Evolutionary conservation across 2,113 vertebrate species (phyloP).

Genomic region (Colius striatus): DNA sequence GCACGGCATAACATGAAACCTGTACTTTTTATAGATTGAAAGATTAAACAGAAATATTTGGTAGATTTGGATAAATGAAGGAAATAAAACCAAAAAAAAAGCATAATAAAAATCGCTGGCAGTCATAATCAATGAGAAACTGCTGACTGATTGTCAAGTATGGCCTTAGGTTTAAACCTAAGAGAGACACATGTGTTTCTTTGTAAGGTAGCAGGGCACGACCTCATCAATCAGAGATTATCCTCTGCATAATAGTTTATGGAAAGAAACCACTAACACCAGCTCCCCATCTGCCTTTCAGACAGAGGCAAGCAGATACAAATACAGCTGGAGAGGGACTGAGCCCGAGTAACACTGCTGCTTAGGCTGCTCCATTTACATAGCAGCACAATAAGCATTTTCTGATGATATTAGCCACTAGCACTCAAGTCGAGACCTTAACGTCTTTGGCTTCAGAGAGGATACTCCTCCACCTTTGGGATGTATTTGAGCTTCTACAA

Average conservation of each 20-base stretch:
- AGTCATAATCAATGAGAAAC: slow-evolving; percentile 60
- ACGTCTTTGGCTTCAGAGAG: not conserved
- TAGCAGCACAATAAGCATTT: not conserved
- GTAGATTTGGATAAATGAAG: slow-evolving; percentile 23
- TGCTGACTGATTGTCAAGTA: slow-evolving; percentile 47
- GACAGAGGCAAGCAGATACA: slow-evolving; percentile 14
- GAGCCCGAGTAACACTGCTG: not conserved
- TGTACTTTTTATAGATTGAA: slow-evolving; percentile 30
- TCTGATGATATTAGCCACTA: not conserved
- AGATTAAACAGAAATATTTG: slow-evolving; percentile 35
- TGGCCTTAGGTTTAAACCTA: slow-evolving; percentile 29
- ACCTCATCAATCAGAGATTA: slow-evolving; percentile 70
- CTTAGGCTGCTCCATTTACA: not conserved
- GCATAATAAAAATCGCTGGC: slow-evolving; percentile 41
- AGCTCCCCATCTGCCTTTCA: slow-evolving; percentile 34
- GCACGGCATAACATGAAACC: not conserved
- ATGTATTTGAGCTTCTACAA: not conserved
- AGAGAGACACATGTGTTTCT: slow-evolving; percentile 45
- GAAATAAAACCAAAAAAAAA: slow-evolving; percentile 57
- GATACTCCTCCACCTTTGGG: not conserved
- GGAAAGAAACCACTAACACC: not conserved
- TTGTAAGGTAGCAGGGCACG: slow-evolving; percentile 33
- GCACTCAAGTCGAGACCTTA: not conserved
- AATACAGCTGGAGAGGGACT: not conserved
- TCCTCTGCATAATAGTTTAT: slow-evolving; percentile 60